Evolutionary conservation across 1,140 invertebrate species (phyloP), one percentile per base, ranked within the genome.

Genomic region (Drosophila quadrilineata): DNA sequence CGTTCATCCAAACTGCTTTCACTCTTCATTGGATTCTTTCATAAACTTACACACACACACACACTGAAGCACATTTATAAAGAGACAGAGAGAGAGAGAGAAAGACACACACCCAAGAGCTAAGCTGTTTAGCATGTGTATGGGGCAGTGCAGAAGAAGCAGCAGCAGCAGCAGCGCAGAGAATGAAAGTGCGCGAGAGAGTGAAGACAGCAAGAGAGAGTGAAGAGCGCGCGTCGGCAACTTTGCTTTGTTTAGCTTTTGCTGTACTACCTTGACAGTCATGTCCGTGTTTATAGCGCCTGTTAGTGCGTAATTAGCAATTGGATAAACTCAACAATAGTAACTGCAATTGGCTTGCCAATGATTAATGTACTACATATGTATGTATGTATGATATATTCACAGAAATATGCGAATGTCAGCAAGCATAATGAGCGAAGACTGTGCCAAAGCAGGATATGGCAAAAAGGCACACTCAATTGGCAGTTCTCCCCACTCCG

Each of bases 1-100:
- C n/a, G n/a, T n/a, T n/a, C n/a, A n/a, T n/a, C n/a, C n/a, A n/a
- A n/a, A 58, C 62, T 58, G 74, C 74, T 76, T 76, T 76, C 74
- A 76, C 74, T 76, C 73, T 76, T 56, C 73, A 76, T 63, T 66
- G 67, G 73, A 68, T 76, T 76, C 74, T 76, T 76, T 67, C 46
- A 72, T 68, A 76, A 68, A 65, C 26, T 33, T 8, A 56, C 41
- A 54, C 22, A 59, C 33, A 41, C 19, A 10, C 28, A 48, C 21
- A 19, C 22, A 40, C 16, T 31, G 16, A 21, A 8, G 22, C 43
- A 28, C 12, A 31, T 28, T 9, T 31, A 9, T 9, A 31, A 5
- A 31, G 5, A 31, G 2, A 22, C 3, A 36, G n/a, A 28, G 14
- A n/a, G n/a, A 57, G 10, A 43, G 8, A 35, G n/a, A n/a, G 46